Percentiles rank a stretch among this genome's conserved stretches.
Conservation (phyloP, 1,140 invertebrate species). For the Neodiprion pinetum region DNA sequence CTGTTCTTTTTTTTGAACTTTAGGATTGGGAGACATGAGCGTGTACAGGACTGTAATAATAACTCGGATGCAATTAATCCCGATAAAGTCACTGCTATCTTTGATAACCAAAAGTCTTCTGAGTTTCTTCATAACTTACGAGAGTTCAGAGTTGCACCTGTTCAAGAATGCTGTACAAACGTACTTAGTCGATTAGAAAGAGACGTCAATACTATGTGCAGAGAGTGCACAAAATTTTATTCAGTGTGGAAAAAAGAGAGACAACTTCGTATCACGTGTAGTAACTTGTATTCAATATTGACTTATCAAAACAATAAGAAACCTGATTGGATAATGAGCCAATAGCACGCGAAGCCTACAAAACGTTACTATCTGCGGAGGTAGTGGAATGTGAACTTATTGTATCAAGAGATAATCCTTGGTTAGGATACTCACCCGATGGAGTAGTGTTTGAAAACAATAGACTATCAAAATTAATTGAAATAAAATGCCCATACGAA, state of each 20-base stretch:
- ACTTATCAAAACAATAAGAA: constrained; percentile 23
- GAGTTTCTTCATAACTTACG: constrained; percentile 1
- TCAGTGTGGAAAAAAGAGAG: constrained; percentile 25
- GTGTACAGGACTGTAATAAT: background rate
- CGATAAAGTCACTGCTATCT: background rate
- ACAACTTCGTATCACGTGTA: constrained; percentile 18
- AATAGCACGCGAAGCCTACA: constrained; percentile 14
- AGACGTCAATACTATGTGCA: background rate
- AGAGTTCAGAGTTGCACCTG: background rate
- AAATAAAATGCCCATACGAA: constrained; percentile 32
- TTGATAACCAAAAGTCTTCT: background rate
- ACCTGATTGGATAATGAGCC: constrained; percentile 23
- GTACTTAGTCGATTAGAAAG: background rate
- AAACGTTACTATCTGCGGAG: background rate
- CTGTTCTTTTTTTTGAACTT: background rate
- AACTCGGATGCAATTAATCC: background rate
- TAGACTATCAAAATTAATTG: constrained; percentile 22
- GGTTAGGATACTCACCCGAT: constrained; percentile 30
- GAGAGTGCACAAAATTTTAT: background rate
- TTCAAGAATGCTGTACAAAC: background rate
- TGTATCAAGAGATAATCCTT: constrained; percentile 24
- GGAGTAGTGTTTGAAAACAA: constrained; percentile 28
- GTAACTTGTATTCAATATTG: constrained; percentile 11
- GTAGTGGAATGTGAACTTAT: constrained; percentile 30
- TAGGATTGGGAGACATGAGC: background rate